phyloP scores from a whole-genome alignment of 2,797 vertebrate species.

The Coccyzus lansbergi region DNA sequence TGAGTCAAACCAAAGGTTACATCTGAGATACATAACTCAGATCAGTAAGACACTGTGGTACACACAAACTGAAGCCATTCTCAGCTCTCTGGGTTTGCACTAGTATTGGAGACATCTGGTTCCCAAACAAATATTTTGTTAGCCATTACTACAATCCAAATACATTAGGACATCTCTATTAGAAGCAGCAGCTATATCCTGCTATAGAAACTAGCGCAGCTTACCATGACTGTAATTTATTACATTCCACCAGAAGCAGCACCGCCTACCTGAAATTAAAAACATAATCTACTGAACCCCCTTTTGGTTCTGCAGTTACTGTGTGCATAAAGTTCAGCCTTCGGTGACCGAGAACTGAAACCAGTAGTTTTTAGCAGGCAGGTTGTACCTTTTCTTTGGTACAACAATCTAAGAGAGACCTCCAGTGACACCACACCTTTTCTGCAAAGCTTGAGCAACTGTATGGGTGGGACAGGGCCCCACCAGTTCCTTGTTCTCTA shows the following conservation, averaged over 20 bases:
- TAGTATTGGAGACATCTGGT: background rate
- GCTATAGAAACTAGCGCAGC: background rate
- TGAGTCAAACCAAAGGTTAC: background rate
- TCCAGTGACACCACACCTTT: background rate
- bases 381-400: background rate
- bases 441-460: background rate
- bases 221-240: background rate
- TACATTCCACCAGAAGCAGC: background rate
- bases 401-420: background rate
- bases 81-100: background rate
- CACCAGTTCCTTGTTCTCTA: background rate
- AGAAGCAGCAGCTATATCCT: background rate
- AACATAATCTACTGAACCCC: background rate
- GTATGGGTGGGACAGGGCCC: background rate
- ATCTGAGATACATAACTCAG: accelerated
- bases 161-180: background rate
- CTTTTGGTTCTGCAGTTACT: background rate
- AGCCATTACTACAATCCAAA: background rate
- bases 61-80: background rate
- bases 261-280: background rate
- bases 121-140: background rate
- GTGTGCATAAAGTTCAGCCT: background rate
- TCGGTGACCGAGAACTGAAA: background rate
- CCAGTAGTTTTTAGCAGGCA: background rate
- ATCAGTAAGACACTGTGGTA: accelerated